Evolutionary conservation across 2,113 vertebrate genomes (phyloP), one percentile per base, ranked within the genome.

Genomic region (Ivindomyrus marchei): DNA sequence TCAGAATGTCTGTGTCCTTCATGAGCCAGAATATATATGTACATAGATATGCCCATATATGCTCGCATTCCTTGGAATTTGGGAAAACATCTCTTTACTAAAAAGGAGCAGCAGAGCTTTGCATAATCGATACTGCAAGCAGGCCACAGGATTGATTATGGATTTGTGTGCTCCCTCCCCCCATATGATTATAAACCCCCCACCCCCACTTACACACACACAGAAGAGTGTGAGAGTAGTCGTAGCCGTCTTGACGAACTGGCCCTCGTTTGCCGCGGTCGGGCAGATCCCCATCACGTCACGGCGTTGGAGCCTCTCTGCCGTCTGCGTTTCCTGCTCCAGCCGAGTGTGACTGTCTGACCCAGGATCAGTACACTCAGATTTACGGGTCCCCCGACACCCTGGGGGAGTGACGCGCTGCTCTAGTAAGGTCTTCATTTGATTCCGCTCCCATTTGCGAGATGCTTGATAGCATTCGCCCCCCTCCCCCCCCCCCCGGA

Each of bases 241-340:
- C 8, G 74, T 39, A 6, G 74, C 31, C 17, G 4, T 49, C 17
- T 47, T 27, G 85, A 86, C 4, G 46, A 13, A 17, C 47, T n/a
- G 6, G 49, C 49, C 49, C 46, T 36, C 7, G 4, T 31, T 50
- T 56, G 4, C 91, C 90, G 93, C 87, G 90, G 93, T 94, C 92
- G 93, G 94, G 91, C 90, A 27, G 93, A 92, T 95, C 93, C 91
- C 93, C 93, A 95, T 96, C 94, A 94, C 93, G 49, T 10, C 84
- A 21, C 3, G 21, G 5, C 11, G 89, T 88, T 47, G 92, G 91
- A 89, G 90, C 9, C n/a, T 4, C 62, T 13, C 27, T 31, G 27
- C 62, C 3, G 90, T 93, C 94, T 91, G 90, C 92, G 90, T 91
- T 36, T 70, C 91, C 90, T 88, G 90, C 83, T 91, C 88, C 88